A percentile compares a stretch with the other conserved stretches of the same genome.
phyloP scores from a whole-genome alignment of 2,797 vertebrate genomes.

The Acanthopagrus latus region DNA sequence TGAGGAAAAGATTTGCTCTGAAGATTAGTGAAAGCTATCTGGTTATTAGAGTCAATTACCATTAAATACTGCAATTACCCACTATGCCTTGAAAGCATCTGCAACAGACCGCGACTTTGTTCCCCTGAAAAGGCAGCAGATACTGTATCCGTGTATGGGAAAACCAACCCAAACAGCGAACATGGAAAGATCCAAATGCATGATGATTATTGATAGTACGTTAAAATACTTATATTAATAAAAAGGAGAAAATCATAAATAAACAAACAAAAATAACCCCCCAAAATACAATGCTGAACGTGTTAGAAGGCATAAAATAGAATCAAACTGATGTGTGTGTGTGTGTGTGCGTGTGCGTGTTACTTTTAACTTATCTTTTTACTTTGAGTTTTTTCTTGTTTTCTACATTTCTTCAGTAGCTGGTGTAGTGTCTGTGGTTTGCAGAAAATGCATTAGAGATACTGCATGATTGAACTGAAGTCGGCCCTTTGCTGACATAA shows the following conservation, averaged over 20 bases:
- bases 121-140: conserved; percentile 62
- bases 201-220: conserved; percentile 41
- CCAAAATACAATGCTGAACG: not conserved
- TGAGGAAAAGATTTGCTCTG: conserved; percentile 77
- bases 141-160: conserved; percentile 65
- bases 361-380: conserved; percentile 2
- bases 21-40: conserved; percentile 83
- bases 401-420: not conserved
- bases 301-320: not conserved
- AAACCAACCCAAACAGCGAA: conserved; percentile 40
- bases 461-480: not conserved
- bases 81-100: conserved; percentile 70
- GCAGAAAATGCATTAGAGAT: not conserved
- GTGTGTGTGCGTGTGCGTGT: not conserved
- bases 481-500: not conserved
- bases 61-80: conserved; percentile 85
- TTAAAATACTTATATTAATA: not conserved
- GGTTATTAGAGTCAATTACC: conserved; percentile 86
- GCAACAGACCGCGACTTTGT: conserved; percentile 83
- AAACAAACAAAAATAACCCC: not conserved
- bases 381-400: not conserved
- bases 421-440: not conserved
- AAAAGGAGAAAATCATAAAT: not conserved
- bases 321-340: not conserved
- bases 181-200: conserved; percentile 43